Conservation (phyloP, 2,797 vertebrate species). For the Dicrostonyx torquatus region DNA sequence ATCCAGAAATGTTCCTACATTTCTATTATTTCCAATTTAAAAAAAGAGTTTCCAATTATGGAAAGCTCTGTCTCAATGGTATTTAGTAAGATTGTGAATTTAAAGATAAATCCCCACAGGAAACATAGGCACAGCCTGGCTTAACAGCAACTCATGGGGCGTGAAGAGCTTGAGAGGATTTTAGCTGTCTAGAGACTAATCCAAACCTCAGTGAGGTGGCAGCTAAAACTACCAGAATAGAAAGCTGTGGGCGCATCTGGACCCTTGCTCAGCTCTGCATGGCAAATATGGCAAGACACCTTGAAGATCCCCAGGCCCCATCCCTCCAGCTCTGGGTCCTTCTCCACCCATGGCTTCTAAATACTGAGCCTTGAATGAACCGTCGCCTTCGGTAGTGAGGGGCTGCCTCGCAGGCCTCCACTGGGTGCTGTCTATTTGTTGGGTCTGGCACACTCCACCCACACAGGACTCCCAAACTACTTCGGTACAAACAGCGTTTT, state of each 20-base stretch:
- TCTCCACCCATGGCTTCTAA: not conserved
- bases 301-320: not conserved
- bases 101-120: not conserved
- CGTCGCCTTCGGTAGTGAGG: not conserved
- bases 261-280: not conserved
- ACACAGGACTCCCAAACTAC: accelerated
- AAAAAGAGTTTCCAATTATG: not conserved
- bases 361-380: not conserved
- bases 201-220: not conserved
- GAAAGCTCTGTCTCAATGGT: not conserved
- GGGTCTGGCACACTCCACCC: no score
- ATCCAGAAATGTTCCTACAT: not conserved
- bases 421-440: not conserved
- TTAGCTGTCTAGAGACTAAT: not conserved
- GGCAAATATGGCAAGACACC: not conserved
- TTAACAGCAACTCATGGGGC: not conserved
- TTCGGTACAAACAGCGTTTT: not conserved
- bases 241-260: not conserved
- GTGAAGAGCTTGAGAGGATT: not conserved
- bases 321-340: not conserved
- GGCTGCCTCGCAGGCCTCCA: not conserved
- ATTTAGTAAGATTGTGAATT: not conserved
- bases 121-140: not conserved
- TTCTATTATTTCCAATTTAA: not conserved
- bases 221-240: not conserved